A percentile compares a stretch with the other conserved stretches of the same genome.
Conservation (phyloP, 2,888 invertebrate genomes). For the Nowickia ferox region DNA sequence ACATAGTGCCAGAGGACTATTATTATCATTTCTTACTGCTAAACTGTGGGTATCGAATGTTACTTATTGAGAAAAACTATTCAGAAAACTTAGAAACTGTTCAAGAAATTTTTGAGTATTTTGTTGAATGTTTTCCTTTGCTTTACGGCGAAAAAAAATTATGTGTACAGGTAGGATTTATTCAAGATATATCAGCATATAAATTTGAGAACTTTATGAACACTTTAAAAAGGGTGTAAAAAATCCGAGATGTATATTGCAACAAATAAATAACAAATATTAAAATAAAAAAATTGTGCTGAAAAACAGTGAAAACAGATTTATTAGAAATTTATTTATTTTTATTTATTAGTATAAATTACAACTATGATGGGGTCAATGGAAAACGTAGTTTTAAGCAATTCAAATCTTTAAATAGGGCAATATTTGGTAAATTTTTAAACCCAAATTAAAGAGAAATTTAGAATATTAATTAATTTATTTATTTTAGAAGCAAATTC, state of each 20-base stretch:
- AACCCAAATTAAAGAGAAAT: neutral
- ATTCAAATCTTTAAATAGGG: slow-evolving; percentile 22
- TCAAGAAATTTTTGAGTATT: neutral
- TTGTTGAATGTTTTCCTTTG: slow-evolving; percentile 9
- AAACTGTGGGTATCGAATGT: slow-evolving; percentile 1
- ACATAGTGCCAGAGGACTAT: neutral
- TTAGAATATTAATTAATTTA: neutral
- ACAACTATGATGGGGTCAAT: slow-evolving; percentile 8
- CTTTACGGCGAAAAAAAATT: slow-evolving; percentile 16
- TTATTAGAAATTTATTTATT: no score
- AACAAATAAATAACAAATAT: neutral
- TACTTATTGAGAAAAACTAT: slow-evolving; percentile 4
- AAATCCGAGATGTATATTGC: neutral
- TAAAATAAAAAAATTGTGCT: neutral
- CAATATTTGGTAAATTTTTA: slow-evolving; percentile 3
- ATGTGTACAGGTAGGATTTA: no score
- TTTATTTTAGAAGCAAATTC: slow-evolving; percentile 1
- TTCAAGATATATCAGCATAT: neutral
- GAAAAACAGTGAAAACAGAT: neutral
- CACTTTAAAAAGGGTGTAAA: neutral
- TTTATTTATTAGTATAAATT: no score
- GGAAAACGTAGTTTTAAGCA: slow-evolving; percentile 16
- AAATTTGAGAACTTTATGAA: neutral
- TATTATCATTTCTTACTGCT: neutral
- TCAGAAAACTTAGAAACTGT: neutral